These are phyloP conservation scores for Thryonomys swinderianus DNA, from an alignment of 2,113 vertebrate genomes.

Conservation along the genomic window DNA sequence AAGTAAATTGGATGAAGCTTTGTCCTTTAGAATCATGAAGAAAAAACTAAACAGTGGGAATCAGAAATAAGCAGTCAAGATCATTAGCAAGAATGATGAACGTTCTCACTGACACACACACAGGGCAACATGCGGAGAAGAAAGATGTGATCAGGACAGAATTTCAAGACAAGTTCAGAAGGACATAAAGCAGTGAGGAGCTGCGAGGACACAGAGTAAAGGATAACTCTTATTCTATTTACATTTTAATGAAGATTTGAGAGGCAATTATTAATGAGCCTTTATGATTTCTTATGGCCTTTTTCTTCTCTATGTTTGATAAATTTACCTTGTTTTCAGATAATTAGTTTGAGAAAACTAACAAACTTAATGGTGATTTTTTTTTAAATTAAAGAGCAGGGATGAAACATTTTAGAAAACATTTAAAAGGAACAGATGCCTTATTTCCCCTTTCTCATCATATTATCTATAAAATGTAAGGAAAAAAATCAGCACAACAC, in stretches of 20 bases:
- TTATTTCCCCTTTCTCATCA: not conserved
- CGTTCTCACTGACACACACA: not conserved
- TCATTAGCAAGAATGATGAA: constrained; percentile 44
- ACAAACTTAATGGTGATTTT: not conserved
- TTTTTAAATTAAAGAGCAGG: not conserved
- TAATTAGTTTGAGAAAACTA: not conserved
- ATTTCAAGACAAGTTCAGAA: not conserved
- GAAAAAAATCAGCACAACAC: not conserved
- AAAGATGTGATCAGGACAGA: not conserved
- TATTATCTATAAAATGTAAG: not conserved
- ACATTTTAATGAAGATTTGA: constrained; percentile 50
- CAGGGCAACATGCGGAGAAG: not conserved
- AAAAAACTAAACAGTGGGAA: not conserved
- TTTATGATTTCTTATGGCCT: constrained; percentile 35
- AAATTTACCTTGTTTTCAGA: not conserved
- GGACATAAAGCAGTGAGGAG: not conserved
- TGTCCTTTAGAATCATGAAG: constrained; percentile 17
- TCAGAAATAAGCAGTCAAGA: constrained; percentile 48
- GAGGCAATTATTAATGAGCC: constrained; percentile 56
- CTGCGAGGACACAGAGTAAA: too few relatives aligned
- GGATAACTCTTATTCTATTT: constrained; percentile 47
- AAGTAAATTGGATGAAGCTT: constrained; percentile 16
- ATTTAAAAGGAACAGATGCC: not conserved
- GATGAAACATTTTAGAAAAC: not conserved
- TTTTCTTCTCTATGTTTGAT: not conserved